Evolutionary conservation across 1,140 invertebrate genomes (phyloP).

Genomic region (Dinoponera quadriceps): DNA sequence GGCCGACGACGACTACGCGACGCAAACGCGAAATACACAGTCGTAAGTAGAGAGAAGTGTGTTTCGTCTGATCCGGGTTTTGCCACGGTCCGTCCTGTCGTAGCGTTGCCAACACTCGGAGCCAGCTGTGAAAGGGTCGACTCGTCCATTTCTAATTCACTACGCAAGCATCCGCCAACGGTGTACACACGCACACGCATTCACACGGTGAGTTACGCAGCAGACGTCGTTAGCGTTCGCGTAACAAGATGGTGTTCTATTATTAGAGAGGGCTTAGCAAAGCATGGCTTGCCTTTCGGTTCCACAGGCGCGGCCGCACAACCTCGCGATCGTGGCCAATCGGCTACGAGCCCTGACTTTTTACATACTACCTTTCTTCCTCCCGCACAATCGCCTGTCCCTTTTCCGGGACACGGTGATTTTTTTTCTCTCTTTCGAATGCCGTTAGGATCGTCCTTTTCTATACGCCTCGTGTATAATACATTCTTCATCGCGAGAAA

Average conservation of each 20-base stretch:
- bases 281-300: constrained; percentile 47
- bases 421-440: not conserved
- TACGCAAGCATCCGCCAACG: not conserved
- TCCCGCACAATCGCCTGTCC: constrained; percentile 32
- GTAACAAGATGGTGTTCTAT: constrained; percentile 44
- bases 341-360: constrained; percentile 23
- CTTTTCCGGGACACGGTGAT: not conserved
- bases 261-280: constrained; percentile 51
- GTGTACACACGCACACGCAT: not conserved
- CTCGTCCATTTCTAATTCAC: not conserved
- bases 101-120: not conserved
- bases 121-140: not conserved
- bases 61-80: not conserved
- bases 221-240: not conserved
- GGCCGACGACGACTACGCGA: no score
- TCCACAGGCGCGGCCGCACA: constrained; percentile 59
- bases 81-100: not conserved
- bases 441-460: no score
- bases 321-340: constrained; percentile 58
- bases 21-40: not conserved
- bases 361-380: constrained; percentile 50
- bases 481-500: not conserved
- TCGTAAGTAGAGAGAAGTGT: constrained; percentile 26
- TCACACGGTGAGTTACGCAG: constrained; percentile 28
- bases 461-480: no score